These are phyloP conservation scores for Pseudois nayaur DNA, from an alignment of 2,113 vertebrate species.

Conservation along the genomic window DNA sequence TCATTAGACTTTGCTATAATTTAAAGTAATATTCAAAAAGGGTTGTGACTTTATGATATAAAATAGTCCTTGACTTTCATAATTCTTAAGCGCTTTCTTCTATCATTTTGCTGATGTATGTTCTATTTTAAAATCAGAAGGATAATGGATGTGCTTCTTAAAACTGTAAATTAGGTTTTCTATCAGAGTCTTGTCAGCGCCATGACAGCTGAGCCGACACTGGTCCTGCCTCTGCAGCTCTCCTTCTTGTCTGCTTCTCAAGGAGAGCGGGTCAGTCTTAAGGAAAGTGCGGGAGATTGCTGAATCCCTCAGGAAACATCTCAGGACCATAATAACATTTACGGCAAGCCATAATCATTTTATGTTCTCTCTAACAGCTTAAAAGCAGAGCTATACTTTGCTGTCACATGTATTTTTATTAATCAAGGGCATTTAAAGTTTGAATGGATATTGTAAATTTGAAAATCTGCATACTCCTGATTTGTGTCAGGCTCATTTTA, in stretches of 20 bases:
- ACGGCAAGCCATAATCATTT: constrained; percentile 79
- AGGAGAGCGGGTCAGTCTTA: constrained; percentile 81
- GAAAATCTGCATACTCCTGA: constrained; percentile 67
- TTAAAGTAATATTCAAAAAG: constrained; percentile 78
- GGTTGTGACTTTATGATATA: constrained; percentile 80
- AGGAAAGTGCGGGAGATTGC: constrained; percentile 70
- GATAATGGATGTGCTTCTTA: constrained; percentile 88
- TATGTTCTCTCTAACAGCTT: constrained; percentile 72
- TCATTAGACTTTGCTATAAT: constrained; percentile 72
- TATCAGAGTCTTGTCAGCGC: constrained; percentile 82
- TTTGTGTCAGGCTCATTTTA: constrained; percentile 28
- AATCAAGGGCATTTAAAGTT: constrained; percentile 78
- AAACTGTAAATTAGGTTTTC: constrained; percentile 87
- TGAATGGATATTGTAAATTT: constrained; percentile 69
- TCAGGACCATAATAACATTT: constrained; percentile 72
- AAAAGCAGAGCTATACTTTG: constrained; percentile 74
- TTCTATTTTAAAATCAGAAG: constrained; percentile 84
- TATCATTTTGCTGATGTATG: constrained; percentile 86
- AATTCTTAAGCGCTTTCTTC: constrained; percentile 85
- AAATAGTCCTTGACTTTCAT: constrained; percentile 86
- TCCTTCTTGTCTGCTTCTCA: constrained; percentile 77
- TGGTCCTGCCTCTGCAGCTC: constrained; percentile 76
- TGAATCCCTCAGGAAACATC: constrained; percentile 77
- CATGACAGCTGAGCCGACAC: constrained; percentile 76
- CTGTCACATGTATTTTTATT: constrained; percentile 75